phyloP scores from a whole-genome alignment of 2,113 vertebrate species.

The Gopherus evgoodei region DNA sequence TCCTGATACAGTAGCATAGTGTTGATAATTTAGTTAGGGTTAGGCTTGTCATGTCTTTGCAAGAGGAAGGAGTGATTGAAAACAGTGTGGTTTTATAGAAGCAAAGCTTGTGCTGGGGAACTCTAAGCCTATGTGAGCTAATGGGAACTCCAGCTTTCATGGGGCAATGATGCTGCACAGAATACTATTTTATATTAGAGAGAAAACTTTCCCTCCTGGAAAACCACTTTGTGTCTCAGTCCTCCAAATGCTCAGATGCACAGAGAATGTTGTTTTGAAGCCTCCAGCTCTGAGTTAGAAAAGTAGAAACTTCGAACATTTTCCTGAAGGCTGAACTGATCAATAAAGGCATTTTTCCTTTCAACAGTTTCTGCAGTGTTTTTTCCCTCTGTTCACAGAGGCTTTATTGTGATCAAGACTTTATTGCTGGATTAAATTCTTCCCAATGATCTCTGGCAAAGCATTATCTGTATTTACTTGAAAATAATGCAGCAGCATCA shows the following conservation, averaged over 20 bases:
- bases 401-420: conserved; percentile 3
- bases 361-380: conserved; percentile 13
- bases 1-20: not conserved
- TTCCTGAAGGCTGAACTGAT: conserved; percentile 24
- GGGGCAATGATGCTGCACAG: not conserved
- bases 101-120: not conserved
- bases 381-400: not conserved
- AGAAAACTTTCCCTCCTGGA: not conserved
- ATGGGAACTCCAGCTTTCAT: not conserved
- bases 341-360: not conserved
- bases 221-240: not conserved
- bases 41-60: not conserved
- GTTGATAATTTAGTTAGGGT: not conserved
- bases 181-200: not conserved
- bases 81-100: not conserved
- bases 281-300: not conserved
- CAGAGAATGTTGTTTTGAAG: not conserved
- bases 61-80: not conserved
- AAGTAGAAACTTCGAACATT: conserved; percentile 17
- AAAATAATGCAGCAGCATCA: not conserved
- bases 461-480: not conserved
- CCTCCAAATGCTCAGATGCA: not conserved
- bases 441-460: not conserved
- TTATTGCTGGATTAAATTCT: conserved; percentile 37
- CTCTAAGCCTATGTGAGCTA: not conserved